These are phyloP conservation scores for Malachius bipustulatus DNA, from an alignment of 2,888 invertebrate species.

Conservation along the genomic window DNA sequence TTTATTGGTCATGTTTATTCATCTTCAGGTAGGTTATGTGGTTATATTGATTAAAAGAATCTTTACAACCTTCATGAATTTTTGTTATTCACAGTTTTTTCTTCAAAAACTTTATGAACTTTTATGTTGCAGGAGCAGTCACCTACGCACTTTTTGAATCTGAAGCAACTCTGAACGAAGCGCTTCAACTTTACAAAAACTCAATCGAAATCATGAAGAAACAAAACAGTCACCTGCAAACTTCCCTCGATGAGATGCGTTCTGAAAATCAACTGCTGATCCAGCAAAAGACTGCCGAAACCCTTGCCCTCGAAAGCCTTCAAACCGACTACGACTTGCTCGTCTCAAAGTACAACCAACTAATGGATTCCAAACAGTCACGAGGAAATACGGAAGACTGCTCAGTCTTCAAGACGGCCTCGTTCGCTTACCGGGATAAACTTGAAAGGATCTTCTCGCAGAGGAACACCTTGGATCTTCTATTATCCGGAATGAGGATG, in stretches of 20 bases:
- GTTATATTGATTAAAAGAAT: too few relatives aligned
- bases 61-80: too few relatives aligned
- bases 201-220: neutral
- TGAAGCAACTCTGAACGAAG: too few relatives aligned
- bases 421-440: slow-evolving; percentile 13
- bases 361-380: slow-evolving; percentile 15
- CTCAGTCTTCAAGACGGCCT: slow-evolving; percentile 17
- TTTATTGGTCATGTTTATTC: too few relatives aligned
- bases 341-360: neutral
- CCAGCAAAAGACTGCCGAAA: slow-evolving; percentile 9
- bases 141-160: too few relatives aligned
- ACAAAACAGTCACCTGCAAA: neutral
- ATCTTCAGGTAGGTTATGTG: too few relatives aligned
- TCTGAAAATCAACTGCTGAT: neutral
- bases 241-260: neutral
- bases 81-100: too few relatives aligned
- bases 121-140: too few relatives aligned
- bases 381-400: slow-evolving; percentile 18
- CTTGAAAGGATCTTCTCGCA: slow-evolving; percentile 17
- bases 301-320: slow-evolving; percentile 9
- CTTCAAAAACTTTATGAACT: too few relatives aligned
- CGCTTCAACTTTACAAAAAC: too few relatives aligned
- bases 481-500: slow-evolving; percentile 17
- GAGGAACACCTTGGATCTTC: slow-evolving; percentile 19
- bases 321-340: slow-evolving; percentile 1